phyloP scores from a whole-genome alignment of 2,797 vertebrate genomes.

The Platyrinchus mystaceus region DNA sequence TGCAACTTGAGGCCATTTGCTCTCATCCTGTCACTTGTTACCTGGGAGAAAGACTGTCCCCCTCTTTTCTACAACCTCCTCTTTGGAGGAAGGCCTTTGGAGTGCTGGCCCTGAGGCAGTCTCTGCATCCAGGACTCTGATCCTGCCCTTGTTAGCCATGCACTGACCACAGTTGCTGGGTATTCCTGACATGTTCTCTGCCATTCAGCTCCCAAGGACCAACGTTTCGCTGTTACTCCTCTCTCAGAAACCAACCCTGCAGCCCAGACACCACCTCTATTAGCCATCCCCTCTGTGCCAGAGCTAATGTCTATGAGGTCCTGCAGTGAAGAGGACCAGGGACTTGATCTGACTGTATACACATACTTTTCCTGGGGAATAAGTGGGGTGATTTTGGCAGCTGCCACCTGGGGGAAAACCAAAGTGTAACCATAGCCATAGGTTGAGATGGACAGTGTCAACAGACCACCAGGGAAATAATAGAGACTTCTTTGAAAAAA shows the following conservation, averaged over 20 bases:
- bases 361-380: not conserved
- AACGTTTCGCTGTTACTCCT: fast-evolving
- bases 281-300: not conserved
- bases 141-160: not conserved
- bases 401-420: not conserved
- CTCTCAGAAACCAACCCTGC: not conserved
- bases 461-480: not conserved
- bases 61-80: not conserved
- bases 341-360: not conserved
- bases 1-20: not conserved
- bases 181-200: fast-evolving
- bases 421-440: not conserved
- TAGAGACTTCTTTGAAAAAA: not conserved
- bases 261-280: not conserved
- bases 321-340: not conserved
- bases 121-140: not conserved
- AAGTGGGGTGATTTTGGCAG: not conserved
- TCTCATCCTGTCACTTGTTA: not conserved
- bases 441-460: not conserved
- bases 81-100: not conserved
- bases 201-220: not conserved
- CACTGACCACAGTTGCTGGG: not conserved
- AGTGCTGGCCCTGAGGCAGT: not conserved
- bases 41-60: not conserved
- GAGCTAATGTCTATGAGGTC: not conserved